These are phyloP conservation scores for Smutsia gigantea DNA, from an alignment of 2,797 vertebrate genomes.

Conservation along the genomic window DNA sequence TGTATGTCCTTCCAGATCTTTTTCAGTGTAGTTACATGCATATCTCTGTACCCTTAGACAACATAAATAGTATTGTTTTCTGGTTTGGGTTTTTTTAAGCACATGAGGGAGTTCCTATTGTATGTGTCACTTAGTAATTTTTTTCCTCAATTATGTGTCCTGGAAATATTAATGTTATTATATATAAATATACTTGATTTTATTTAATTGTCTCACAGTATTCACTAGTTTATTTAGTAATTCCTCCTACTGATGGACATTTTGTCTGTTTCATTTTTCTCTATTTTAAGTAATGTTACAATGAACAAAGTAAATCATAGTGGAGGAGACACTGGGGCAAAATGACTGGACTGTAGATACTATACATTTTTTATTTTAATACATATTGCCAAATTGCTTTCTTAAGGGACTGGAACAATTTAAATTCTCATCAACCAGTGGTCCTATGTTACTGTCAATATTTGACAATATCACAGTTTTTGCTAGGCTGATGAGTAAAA, in stretches of 20 bases:
- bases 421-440: neutral
- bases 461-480: neutral
- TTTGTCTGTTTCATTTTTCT: neutral
- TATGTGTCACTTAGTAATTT: conserved; percentile 2
- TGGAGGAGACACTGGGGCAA: neutral
- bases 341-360: neutral
- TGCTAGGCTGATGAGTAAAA: neutral
- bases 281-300: neutral
- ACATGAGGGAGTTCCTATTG: neutral
- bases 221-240: neutral
- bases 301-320: neutral
- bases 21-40: neutral
- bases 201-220: neutral
- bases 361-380: neutral
- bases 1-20: neutral
- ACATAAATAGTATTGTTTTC: neutral
- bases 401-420: neutral
- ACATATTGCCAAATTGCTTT: neutral
- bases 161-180: neutral
- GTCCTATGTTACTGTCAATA: neutral
- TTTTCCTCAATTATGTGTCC: neutral
- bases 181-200: neutral
- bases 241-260: neutral
- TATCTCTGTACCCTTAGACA: neutral
- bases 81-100: neutral